Percentiles rank a stretch among this genome's conserved stretches.
Conservation (phyloP, 2,888 invertebrate genomes). For the Cistogaster globosa region DNA sequence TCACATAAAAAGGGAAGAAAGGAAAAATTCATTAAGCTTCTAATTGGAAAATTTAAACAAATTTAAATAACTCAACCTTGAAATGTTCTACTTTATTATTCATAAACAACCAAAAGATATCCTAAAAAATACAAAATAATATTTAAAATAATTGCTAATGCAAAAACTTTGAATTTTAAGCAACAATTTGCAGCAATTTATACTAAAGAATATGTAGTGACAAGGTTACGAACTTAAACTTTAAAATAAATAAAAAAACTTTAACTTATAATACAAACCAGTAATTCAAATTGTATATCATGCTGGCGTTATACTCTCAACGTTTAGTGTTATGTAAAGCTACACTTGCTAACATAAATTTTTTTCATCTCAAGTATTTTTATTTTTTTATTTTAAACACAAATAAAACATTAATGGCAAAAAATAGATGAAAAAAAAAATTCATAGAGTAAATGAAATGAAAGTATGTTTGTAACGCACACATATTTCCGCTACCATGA, state of each 20-base stretch:
- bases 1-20: too few relatives aligned
- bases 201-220: neutral
- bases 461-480: neutral
- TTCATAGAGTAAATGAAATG: too few relatives aligned
- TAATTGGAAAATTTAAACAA: too few relatives aligned
- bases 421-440: neutral
- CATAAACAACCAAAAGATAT: too few relatives aligned
- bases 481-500: constrained; percentile 34
- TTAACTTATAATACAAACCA: too few relatives aligned
- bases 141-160: neutral
- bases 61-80: too few relatives aligned
- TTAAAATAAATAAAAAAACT: constrained; percentile 10
- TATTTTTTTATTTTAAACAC: neutral
- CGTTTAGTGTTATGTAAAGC: constrained; percentile 2
- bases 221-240: constrained; percentile 63
- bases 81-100: too few relatives aligned
- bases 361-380: constrained; percentile 6
- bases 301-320: neutral
- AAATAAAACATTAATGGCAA: constrained; percentile 4
- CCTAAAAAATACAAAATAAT: neutral
- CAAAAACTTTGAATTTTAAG: neutral
- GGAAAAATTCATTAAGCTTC: too few relatives aligned
- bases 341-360: constrained; percentile 1
- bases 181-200: constrained; percentile 14
- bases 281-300: too few relatives aligned